A percentile compares a stretch with the other conserved stretches of the same genome.
These are phyloP conservation scores for Pomacea canaliculata DNA, from an alignment of 2,888 invertebrate species.

Conservation along the genomic window DNA sequence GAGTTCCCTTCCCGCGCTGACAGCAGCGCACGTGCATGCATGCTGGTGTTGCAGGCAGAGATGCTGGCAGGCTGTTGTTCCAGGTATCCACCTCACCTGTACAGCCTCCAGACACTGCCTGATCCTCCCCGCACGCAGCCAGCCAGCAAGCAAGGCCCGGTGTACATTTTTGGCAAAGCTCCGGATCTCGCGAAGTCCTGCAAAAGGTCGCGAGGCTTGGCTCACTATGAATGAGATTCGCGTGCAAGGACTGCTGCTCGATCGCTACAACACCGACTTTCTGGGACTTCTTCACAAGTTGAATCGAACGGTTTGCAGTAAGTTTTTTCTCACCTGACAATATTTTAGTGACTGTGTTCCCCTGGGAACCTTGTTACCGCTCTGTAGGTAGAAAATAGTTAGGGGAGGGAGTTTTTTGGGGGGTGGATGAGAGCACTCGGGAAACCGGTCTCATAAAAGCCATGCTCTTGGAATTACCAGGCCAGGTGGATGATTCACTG, in stretches of 20 bases:
- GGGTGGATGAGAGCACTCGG: neutral
- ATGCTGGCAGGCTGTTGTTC: no score
- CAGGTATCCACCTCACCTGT: no score
- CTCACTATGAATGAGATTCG: conserved; percentile 28
- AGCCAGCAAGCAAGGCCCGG: neutral
- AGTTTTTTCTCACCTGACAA: neutral
- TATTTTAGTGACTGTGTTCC: neutral
- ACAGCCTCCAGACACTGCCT: no score
- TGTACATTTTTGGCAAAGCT: conserved; percentile 17
- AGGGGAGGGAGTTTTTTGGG: neutral
- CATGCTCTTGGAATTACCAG: neutral
- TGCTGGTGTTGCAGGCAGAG: no score
- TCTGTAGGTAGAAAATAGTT: neutral
- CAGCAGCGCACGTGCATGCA: no score
- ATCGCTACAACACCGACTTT: conserved; percentile 27
- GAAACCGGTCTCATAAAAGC: neutral
- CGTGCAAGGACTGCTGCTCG: conserved; percentile 22
- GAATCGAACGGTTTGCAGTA: conserved; percentile 16
- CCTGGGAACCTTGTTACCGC: neutral
- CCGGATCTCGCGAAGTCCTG: conserved; percentile 1
- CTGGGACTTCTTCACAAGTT: conserved; percentile 27
- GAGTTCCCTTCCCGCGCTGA: no score
- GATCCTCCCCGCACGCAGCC: no score
- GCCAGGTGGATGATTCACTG: no score
- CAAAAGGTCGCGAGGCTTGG: conserved; percentile 23